Evolutionary conservation across 2,797 vertebrate genomes (phyloP), one percentile per base, ranked within the genome.

Genomic region (Propithecus deckenii): DNA sequence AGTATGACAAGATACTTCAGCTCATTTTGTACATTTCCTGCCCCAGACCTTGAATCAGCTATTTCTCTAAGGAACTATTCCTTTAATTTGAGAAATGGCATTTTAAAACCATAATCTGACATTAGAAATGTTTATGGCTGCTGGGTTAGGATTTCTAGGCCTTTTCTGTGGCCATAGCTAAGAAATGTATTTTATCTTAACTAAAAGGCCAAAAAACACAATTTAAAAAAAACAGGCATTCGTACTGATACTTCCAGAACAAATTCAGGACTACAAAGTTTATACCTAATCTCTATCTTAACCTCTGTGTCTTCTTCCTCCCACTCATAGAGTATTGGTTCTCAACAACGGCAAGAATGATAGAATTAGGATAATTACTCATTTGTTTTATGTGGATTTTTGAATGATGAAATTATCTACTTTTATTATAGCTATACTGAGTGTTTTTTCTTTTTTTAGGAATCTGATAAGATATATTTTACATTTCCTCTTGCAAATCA

Each of bases 401-500:
- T 89, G n/a, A 94, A 71, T 93, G 76, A 67, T 84, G 59, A 85
- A 83, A 93, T 85, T 85, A 74, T 72, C 46, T 17, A 38, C 32
- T 89, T n/a, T 96, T 32, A 67, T 71, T 50, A 46, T 69, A 14
- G 52, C 52, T 80, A 43, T 88, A 84, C 84, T 88, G 75, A 93
- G 5, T 93, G 1, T 20, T 61, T 88, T 74, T 59, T 91, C 86
- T 69, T 91, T 96, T 96, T 96, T 91, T 98, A 99, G 99, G 99
- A 99, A 98, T 99, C 99, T 81, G 98, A 99, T 97, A 98, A 98
- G 91, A 99, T 99, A 95, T 99, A 99, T 97, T 99, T 99, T 86
- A 89, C 98, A 71, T 99, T 99, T 98, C 99, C 99, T 57, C 99
- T 99, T 96, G 99, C 98, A 85, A 99, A 99, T 98, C 99, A 99